phyloP scores from a whole-genome alignment of 2,888 invertebrate genomes.

The Anodontia alba region DNA sequence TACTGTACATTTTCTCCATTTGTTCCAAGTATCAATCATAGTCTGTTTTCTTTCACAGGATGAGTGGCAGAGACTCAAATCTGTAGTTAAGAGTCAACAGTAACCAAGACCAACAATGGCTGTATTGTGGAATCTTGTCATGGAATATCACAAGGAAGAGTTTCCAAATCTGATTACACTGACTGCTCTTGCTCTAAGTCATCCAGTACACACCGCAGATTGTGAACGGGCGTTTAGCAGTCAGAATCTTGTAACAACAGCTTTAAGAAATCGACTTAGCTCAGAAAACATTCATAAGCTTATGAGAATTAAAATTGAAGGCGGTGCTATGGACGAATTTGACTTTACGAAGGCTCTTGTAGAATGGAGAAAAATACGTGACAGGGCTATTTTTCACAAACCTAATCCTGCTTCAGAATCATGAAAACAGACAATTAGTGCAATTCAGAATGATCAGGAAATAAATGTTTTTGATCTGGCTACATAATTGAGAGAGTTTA shows the following conservation, averaged over 20 bases:
- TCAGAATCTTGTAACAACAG: slow-evolving; percentile 33
- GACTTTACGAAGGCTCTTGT: slow-evolving; percentile 28
- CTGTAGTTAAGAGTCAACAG: slow-evolving; percentile 27
- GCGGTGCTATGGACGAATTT: slow-evolving; percentile 22
- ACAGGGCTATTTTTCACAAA: slow-evolving; percentile 1
- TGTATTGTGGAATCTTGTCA: slow-evolving; percentile 36
- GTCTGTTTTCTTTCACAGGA: neutral
- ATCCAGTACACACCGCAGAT: slow-evolving; percentile 45
- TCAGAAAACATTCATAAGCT: slow-evolving; percentile 9
- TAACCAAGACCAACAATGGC: slow-evolving; percentile 23
- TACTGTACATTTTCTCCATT: no score
- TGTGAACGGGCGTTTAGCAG: slow-evolving; percentile 51
- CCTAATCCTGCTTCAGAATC: neutral
- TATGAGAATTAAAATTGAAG: slow-evolving; percentile 45
- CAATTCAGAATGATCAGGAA: no score
- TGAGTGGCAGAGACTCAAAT: slow-evolving; percentile 42
- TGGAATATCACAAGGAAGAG: slow-evolving; percentile 30
- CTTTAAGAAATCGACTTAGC: slow-evolving; percentile 34
- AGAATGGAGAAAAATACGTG: slow-evolving; percentile 21
- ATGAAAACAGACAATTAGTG: no score
- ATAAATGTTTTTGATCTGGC: no score
- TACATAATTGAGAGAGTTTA: no score
- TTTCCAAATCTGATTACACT: slow-evolving; percentile 44
- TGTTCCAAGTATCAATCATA: no score
- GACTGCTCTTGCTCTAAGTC: slow-evolving; percentile 29